phyloP scores from a whole-genome alignment of 1,140 invertebrate species.

The Euura saliciscinereae region DNA sequence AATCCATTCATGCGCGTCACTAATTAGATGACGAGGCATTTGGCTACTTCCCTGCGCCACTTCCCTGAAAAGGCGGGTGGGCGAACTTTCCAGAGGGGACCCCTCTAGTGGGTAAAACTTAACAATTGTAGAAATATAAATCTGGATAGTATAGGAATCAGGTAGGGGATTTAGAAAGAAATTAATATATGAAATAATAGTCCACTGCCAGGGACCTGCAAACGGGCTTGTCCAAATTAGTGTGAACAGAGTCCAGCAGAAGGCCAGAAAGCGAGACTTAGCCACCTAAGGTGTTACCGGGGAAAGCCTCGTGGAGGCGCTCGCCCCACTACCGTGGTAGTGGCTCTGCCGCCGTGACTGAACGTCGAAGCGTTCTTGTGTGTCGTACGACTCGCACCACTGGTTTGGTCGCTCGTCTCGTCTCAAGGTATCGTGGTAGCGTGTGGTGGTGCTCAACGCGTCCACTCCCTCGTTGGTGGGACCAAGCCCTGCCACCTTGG shows the following conservation, averaged over 20 bases:
- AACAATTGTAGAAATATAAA: constrained; percentile 1
- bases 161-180: no score
- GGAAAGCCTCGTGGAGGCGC: constrained; percentile 11
- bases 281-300: neutral
- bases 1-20: constrained; percentile 62
- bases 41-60: constrained; percentile 46
- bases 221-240: neutral
- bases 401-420: no score
- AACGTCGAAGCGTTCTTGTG: neutral
- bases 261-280: neutral
- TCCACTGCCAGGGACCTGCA: neutral
- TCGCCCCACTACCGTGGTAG: neutral
- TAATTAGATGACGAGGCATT: constrained; percentile 65
- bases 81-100: neutral
- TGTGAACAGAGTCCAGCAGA: neutral
- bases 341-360: neutral
- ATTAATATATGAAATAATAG: no score
- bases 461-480: no score
- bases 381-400: neutral
- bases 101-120: neutral
- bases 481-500: no score
- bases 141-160: no score
- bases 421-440: no score
- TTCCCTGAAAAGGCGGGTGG: neutral
- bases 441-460: no score